These are phyloP conservation scores for Hirudo medicinalis DNA, from an alignment of 1,140 invertebrate genomes.

Conservation along the genomic window DNA sequence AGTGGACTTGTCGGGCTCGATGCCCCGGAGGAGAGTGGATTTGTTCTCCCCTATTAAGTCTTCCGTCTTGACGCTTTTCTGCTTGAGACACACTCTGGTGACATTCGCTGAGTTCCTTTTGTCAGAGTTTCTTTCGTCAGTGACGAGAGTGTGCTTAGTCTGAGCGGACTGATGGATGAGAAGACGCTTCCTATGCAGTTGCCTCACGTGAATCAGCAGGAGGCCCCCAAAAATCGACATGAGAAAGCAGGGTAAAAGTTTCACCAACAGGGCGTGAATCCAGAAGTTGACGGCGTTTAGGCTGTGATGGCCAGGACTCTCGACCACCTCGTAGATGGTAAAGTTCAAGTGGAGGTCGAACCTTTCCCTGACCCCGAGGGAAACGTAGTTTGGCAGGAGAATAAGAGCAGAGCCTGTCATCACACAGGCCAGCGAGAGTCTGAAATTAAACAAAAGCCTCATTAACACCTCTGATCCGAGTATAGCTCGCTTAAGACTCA, in stretches of 20 bases:
- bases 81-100: no score
- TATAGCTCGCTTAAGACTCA: no score
- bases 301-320: not conserved
- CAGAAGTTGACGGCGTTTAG: conserved; percentile 13
- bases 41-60: no score
- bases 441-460: not conserved
- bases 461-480: not conserved
- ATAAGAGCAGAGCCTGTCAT: not conserved
- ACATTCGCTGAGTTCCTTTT: no score
- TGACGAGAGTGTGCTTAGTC: no score
- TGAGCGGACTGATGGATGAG: not conserved
- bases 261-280: conserved; percentile 12
- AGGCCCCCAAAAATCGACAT: conserved; percentile 16
- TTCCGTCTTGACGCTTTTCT: no score
- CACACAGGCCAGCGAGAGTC: not conserved
- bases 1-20: no score
- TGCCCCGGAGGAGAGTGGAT: no score
- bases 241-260: conserved; percentile 10
- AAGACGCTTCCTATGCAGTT: not conserved
- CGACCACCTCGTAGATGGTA: not conserved
- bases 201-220: conserved; percentile 2
- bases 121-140: no score
- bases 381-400: conserved; percentile 14
- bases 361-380: not conserved
- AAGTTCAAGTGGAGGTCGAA: not conserved